These are phyloP conservation scores for Agriopis marginaria DNA, from an alignment of 2,888 invertebrate genomes.

Conservation along the genomic window DNA sequence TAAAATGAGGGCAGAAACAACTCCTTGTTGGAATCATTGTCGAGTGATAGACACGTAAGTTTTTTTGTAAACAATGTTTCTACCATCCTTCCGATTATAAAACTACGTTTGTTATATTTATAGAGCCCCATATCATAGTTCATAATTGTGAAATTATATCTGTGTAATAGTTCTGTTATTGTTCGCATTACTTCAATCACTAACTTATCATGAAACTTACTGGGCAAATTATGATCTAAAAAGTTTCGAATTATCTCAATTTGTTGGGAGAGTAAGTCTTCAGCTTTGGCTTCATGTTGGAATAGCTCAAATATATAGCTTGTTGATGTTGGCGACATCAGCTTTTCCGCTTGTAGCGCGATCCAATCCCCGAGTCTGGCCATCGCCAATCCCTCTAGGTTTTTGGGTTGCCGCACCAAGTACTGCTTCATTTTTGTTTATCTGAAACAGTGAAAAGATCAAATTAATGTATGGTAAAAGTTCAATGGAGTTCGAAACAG, in stretches of 20 bases:
- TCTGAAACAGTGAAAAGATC: not conserved
- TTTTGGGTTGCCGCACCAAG: not conserved
- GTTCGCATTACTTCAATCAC: not conserved
- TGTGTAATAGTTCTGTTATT: not conserved
- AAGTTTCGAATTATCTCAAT: not conserved
- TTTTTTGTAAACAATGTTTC: not conserved
- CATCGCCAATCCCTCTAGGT: not conserved
- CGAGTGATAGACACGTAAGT: not conserved
- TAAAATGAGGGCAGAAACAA: not conserved
- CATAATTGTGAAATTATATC: not conserved
- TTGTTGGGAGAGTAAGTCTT: not conserved
- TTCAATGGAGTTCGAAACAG: too few relatives aligned
- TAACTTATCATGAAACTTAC: not conserved
- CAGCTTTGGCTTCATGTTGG: not conserved
- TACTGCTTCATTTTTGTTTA: not conserved
- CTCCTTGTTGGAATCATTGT: not conserved
- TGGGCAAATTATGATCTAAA: not conserved
- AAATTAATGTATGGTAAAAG: too few relatives aligned
- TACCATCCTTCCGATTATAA: not conserved
- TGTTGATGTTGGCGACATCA: not conserved
- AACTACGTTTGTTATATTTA: not conserved
- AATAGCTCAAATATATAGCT: not conserved
- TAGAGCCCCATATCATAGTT: not conserved
- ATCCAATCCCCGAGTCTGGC: not conserved
- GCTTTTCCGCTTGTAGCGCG: not conserved